These are phyloP conservation scores for Lasioglossum leucozonium DNA, from an alignment of 2,888 invertebrate genomes.

Conservation along the genomic window DNA sequence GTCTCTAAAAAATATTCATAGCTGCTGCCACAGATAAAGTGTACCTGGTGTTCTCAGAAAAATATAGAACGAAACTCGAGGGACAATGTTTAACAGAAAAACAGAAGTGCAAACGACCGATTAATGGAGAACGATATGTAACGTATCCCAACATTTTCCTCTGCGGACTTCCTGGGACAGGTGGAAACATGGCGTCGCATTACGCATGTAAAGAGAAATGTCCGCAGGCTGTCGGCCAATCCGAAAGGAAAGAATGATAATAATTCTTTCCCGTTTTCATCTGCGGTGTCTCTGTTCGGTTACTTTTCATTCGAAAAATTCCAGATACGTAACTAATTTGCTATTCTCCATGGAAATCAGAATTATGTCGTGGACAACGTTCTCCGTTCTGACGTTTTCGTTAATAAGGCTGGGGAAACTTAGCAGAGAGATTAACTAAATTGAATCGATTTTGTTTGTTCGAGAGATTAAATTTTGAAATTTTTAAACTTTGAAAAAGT, in stretches of 20 bases:
- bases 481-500: background rate
- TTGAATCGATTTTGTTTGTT: too few relatives aligned
- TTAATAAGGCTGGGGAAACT: too few relatives aligned
- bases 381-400: too few relatives aligned
- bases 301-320: background rate
- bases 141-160: background rate
- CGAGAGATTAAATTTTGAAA: too few relatives aligned
- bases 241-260: background rate
- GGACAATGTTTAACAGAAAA: background rate
- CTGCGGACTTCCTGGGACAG: background rate
- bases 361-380: background rate
- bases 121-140: background rate
- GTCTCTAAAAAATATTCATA: background rate
- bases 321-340: background rate
- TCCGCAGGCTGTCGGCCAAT: background rate
- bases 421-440: too few relatives aligned
- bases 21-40: background rate
- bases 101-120: background rate
- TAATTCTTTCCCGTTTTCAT: background rate
- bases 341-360: background rate
- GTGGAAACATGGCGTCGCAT: conserved; percentile 2
- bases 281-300: background rate
- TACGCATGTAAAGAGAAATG: conserved; percentile 12
- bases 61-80: background rate
- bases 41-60: background rate